Base-by-base conservation (phyloP, 2,888 invertebrate species). In the Hyposoter dolosus region DNA sequence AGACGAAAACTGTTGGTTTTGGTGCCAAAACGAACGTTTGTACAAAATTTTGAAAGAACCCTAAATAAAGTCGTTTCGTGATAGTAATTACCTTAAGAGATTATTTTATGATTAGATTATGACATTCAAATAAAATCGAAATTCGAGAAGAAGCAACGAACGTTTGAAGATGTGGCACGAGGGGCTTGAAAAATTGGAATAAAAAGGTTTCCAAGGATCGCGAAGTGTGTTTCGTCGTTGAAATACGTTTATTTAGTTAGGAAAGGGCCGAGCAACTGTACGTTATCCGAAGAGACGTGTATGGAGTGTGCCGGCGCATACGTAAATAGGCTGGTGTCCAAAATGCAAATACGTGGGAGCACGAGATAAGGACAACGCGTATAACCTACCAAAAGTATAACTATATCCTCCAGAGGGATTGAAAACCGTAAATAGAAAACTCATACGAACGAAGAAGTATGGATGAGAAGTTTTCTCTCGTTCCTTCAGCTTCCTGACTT, bases 231-330 rank as follows among this genome's bases (percentile, higher is more conserved):
- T 60, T 40, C 56, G 81, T 12, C 35, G 68, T 23, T 85, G 85
- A 89, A 87, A 90, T 90, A 89, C 79, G 86, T 86, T 84, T 91
- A 90, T 91, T 91, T 90, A 90, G 89, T 89, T 88, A 89, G 90
- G 90, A 89, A 88, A 88, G 84, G 87, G 87, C 85, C 85, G 85
- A 82, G 47, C 77, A 74, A 71, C 84, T 76, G 63, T 72, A 85
- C 78, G 84, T 88, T 85, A 88, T 88, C 82, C 83, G 50, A 23
- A 74, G 86, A 86, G 81, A 86, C 83, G 90, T 91, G 89, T 90
- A 88, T 91, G 87, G 92, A 92, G 92, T 92, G 93, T 93, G 93
- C 90, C 89, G 88, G 66, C 89, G 93, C 92, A 92, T 93, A 93
- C 88, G 91, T 90, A 93, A 93, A 93, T 93, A 93, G 88, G 89